Base-by-base conservation (phyloP, 2,113 vertebrate species). In the Argyrosomus japonicus region DNA sequence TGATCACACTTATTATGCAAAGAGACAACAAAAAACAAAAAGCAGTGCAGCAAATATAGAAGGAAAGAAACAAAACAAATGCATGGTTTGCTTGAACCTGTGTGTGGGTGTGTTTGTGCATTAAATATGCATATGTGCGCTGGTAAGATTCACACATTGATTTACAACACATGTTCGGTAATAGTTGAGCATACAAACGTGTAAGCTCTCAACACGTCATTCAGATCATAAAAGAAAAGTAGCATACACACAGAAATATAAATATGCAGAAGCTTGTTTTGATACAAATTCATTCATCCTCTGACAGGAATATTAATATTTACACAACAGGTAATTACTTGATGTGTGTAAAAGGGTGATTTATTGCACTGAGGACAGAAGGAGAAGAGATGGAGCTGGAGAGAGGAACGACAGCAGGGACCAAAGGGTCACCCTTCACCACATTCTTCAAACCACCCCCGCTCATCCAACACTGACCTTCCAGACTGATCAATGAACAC, bases 401-500 rank as follows among this genome's bases (percentile, higher is more conserved):
- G 48, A 71, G 27, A 85, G 9, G 45, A 79, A 50, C 32, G 83
- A 81, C 72, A 73, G 51, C 43, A 2, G n/a, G 56, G 25, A 63
- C 62, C 15, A 68, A 5, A 65, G 61, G 84, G 77, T 87, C 88
- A 87, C 47, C 15, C 54, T 70, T 82, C 58, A 47, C 10, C 8
- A 72, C 69, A 50, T 68, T 73, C 47, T 17, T 60, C 15, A 65
- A 45, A 5, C 69, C 14, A 10, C 36, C 68, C 74, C 75, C 1
- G 0, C 79, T 48, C 60, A 3, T 58, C 81, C 4, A 15, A 75
- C 81, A 69, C 74, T 78, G 83, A 88, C 87, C 86, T 87, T 87
- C 81, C 74, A 82, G 73, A 90, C 89, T 86, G 82, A 92, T 94
- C 92, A 91, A 92, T 91, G 89, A 80, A 75, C 68, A 87, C 68